Base-by-base conservation (phyloP, 2,888 invertebrate species). In the Hypomecis atomaria region DNA sequence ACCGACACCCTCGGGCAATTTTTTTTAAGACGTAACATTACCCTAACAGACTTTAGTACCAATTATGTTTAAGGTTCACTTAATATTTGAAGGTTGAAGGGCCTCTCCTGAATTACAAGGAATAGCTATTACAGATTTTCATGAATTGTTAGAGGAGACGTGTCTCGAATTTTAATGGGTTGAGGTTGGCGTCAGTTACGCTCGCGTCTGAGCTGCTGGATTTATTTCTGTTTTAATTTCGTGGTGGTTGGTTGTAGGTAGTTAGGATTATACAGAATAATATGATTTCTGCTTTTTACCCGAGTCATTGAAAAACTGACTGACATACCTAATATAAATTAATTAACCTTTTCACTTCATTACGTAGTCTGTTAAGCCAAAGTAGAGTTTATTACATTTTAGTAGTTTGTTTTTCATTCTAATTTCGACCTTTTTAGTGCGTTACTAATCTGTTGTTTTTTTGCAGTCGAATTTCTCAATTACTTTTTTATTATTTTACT, bases 71-170 rank as follows among this genome's bases (percentile, higher is more conserved):
- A 60, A 70, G 62, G 56, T 55, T 48, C 70, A 53, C 63, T 60
- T 59, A 63, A 43, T 44, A 50, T 67, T 59, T 59, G 52, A 49
- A 53, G 53, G 57, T 53, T 49, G 55, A 33, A 63, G 54, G 43
- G 61, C 54, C 50, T 47, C 58, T 56, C 37, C 59, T 64, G 67
- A 68, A 67, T 71, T 71, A 71, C 63, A 70, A 40, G 50, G 68
- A 65, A 69, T 66, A 67, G 70, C 69, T 69, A 69, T 73, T 69
- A 70, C 67, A 67, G 72, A 69, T 70, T 75, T 73, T 67, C 71
- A 69, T 67, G 71, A 72, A 74, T 74, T 72, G 72, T 65, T 57
- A 56, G 47, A 37, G 44, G 34, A 52, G 63, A 62, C 74, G 72
- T 74, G 73, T 64, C 70, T 54, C 49, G 74, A 74, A 72, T 74